Conservation (phyloP, 2,113 vertebrate species). For the Pseudorasbora parva region DNA sequence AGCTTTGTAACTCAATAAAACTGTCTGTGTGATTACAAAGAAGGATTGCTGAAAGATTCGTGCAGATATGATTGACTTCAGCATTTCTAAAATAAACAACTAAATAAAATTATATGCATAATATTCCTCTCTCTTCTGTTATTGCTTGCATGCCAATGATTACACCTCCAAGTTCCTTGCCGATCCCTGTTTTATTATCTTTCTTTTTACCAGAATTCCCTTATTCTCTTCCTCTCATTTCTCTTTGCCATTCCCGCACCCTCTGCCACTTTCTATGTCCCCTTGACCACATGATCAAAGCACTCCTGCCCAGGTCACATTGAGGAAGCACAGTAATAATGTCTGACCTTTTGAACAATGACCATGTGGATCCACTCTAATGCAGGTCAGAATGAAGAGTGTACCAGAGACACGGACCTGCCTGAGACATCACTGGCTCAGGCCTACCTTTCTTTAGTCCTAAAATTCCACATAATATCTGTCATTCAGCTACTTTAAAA, state of each 20-base stretch:
- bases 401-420: slow-evolving; percentile 10
- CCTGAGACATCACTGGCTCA: slow-evolving; percentile 5
- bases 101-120: slow-evolving; percentile 6
- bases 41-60: not conserved
- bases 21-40: not conserved
- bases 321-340: slow-evolving; percentile 43
- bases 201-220: not conserved
- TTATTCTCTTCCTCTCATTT: not conserved
- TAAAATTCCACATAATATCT: slow-evolving; percentile 34
- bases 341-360: slow-evolving; percentile 51
- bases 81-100: slow-evolving; percentile 14
- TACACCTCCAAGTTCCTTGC: not conserved
- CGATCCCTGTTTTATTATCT: not conserved
- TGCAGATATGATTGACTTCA: slow-evolving; percentile 1
- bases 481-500: slow-evolving; percentile 37
- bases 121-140: slow-evolving; percentile 1
- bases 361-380: not conserved
- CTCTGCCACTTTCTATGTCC: not conserved
- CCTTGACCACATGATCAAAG: slow-evolving; percentile 1
- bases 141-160: not conserved
- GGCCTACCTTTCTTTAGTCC: slow-evolving; percentile 23
- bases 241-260: no score
- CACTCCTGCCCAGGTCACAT: not conserved
- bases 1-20: slow-evolving; percentile 14
- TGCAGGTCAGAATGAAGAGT: slow-evolving; percentile 23